Percentiles rank a stretch among this genome's conserved stretches.
phyloP scores from a whole-genome alignment of 2,113 vertebrate genomes.

The Forbesichthys papilliferus region DNA sequence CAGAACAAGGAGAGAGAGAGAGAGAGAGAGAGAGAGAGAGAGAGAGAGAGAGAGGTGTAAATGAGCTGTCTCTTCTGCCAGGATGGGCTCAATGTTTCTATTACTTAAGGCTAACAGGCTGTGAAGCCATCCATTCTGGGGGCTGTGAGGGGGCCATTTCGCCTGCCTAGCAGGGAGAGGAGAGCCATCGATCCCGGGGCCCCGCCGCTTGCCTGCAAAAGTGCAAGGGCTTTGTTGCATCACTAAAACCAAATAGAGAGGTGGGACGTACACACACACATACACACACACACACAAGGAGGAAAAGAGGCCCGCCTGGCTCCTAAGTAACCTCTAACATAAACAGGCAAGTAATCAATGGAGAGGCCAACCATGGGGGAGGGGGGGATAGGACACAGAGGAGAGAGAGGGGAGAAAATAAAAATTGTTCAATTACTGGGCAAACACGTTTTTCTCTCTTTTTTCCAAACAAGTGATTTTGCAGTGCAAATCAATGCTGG shows the following conservation, averaged over 20 bases:
- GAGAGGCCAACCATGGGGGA: constrained; percentile 75
- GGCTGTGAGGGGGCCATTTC: constrained; percentile 86
- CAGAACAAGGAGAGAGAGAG: constrained; percentile 26
- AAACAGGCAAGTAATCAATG: constrained; percentile 93
- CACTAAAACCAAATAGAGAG: constrained; percentile 77
- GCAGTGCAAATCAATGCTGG: constrained; percentile 98
- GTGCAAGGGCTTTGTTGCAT: constrained; percentile 75
- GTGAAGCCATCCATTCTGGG: constrained; percentile 95
- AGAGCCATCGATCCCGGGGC: constrained; percentile 84
- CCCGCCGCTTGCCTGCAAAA: constrained; percentile 75
- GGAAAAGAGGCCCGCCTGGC: constrained; percentile 72
- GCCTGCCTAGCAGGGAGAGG: constrained; percentile 81
- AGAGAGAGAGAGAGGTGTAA: constrained; percentile 83
- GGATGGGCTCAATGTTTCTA: constrained; percentile 96
- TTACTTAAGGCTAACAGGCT: constrained; percentile 98
- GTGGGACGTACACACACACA: constrained; percentile 50
- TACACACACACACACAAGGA: constrained; percentile 76
- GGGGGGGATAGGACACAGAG: constrained; percentile 30
- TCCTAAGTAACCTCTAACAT: constrained; percentile 85
- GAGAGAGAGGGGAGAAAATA: constrained; percentile 80
- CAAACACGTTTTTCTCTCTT: constrained; percentile 85
- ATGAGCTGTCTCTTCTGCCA: constrained; percentile 97
- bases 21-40: constrained; percentile 42
- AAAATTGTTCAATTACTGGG: constrained; percentile 95
- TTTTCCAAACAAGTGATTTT: constrained; percentile 96